Conservation (phyloP, 2,113 vertebrate genomes). For the Eubucco bourcierii region DNA sequence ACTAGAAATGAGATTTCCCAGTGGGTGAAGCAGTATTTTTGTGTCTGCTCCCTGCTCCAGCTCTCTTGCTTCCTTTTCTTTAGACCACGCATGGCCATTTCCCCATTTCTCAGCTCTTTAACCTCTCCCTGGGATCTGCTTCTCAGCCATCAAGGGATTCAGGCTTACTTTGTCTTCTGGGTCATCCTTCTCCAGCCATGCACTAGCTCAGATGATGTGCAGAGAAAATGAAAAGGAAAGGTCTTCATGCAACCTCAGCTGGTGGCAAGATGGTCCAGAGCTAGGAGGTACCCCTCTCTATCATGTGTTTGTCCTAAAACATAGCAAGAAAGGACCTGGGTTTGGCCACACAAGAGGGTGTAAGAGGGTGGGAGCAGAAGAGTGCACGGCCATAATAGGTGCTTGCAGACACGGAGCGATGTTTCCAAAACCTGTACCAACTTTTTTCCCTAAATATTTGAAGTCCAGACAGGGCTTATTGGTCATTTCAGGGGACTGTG, state of each 20-base stretch:
- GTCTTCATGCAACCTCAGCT: not conserved
- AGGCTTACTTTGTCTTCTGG: not conserved
- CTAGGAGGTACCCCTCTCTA: not conserved
- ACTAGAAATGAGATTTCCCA: not conserved
- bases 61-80: not conserved
- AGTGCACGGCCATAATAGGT: rapidly evolving
- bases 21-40: not conserved
- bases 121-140: not conserved
- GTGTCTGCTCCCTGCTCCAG: not conserved
- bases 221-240: not conserved
- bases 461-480: not conserved
- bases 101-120: not conserved
- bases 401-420: not conserved
- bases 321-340: not conserved
- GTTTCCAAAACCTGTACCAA: not conserved
- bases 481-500: not conserved
- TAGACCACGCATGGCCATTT: not conserved
- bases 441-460: not conserved
- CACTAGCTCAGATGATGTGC: rapidly evolving
- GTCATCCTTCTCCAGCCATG: not conserved
- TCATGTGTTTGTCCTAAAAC: rapidly evolving
- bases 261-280: not conserved
- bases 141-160: not conserved
- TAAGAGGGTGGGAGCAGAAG: not conserved
- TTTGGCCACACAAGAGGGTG: not conserved